These are phyloP conservation scores for Drosophila lacicola DNA, from an alignment of 2,888 invertebrate species.

Conservation along the genomic window DNA sequence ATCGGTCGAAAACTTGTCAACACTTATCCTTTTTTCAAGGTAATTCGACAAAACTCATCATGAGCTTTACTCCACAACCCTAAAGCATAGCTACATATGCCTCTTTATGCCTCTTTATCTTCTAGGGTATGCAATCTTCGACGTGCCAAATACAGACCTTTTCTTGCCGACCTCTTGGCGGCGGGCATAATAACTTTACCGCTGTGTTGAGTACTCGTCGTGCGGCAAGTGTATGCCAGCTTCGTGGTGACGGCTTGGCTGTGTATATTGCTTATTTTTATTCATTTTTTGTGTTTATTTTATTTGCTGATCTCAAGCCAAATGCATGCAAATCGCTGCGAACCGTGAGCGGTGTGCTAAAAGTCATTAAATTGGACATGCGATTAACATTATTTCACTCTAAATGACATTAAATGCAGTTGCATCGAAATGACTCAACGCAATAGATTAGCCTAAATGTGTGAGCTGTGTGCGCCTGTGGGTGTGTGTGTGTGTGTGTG, in stretches of 20 bases:
- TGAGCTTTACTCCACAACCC: too few species aligned
- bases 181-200: slow-evolving; percentile 1
- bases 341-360: slow-evolving; percentile 61
- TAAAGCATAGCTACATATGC: too few species aligned
- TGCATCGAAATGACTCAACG: slow-evolving; percentile 45
- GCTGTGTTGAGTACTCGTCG: background rate
- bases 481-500: slow-evolving; percentile 3
- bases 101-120: too few species aligned
- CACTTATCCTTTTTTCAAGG: background rate
- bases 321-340: slow-evolving; percentile 59
- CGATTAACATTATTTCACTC: slow-evolving; percentile 77
- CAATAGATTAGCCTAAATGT: slow-evolving; percentile 62
- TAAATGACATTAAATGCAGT: slow-evolving; percentile 72
- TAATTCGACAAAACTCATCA: too few species aligned
- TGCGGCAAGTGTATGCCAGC: slow-evolving; percentile 8
- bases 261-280: background rate
- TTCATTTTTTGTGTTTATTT: slow-evolving; percentile 33
- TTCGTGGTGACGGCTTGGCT: slow-evolving; percentile 2
- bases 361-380: slow-evolving; percentile 78
- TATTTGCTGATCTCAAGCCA: slow-evolving; percentile 51
- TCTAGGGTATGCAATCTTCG: too few species aligned
- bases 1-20: too few species aligned
- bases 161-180: background rate
- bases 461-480: slow-evolving; percentile 9
- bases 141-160: background rate